Conservation (phyloP, 2,888 invertebrate genomes). For the Sthenelais limicola region DNA sequence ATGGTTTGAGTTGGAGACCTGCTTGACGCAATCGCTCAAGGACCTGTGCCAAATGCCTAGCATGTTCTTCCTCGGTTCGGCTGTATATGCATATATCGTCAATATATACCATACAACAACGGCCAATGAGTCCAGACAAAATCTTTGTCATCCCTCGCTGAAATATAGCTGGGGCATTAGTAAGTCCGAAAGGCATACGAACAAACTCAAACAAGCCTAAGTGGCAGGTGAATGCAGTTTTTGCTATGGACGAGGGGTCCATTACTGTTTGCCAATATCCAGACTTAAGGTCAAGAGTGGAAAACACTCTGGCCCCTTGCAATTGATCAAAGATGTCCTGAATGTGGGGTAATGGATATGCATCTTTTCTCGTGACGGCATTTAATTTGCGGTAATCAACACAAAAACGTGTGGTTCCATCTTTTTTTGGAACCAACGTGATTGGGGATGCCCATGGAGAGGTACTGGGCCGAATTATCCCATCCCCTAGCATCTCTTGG, state of each 20-base stretch:
- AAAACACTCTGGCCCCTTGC: conserved; percentile 34
- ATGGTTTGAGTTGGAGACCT: conserved; percentile 45
- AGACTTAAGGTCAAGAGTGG: conserved; percentile 42
- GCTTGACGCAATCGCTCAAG: conserved; percentile 36
- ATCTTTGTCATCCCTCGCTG: conserved; percentile 39
- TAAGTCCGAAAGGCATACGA: conserved; percentile 45
- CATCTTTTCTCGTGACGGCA: conserved; percentile 28
- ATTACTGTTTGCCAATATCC: conserved; percentile 47
- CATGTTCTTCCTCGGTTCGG: conserved; percentile 35
- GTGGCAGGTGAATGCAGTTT: conserved; percentile 45
- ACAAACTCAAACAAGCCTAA: conserved; percentile 43
- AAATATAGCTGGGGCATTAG: conserved; percentile 46
- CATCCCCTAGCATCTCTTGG: not conserved
- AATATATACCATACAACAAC: conserved; percentile 37
- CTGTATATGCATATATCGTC: conserved; percentile 46
- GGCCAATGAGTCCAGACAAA: conserved; percentile 13
- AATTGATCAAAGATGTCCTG: conserved; percentile 49
- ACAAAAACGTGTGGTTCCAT: conserved; percentile 40
- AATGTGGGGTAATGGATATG: conserved; percentile 45
- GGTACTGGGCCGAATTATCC: not conserved
- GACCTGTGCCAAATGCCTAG: conserved; percentile 37
- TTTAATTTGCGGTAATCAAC: conserved; percentile 47
- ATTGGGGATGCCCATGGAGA: conserved; percentile 1
- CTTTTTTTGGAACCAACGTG: not conserved
- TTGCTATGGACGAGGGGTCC: conserved; percentile 22